Conservation (phyloP, 2,113 vertebrate species). For the Pachycephala philippinensis region DNA sequence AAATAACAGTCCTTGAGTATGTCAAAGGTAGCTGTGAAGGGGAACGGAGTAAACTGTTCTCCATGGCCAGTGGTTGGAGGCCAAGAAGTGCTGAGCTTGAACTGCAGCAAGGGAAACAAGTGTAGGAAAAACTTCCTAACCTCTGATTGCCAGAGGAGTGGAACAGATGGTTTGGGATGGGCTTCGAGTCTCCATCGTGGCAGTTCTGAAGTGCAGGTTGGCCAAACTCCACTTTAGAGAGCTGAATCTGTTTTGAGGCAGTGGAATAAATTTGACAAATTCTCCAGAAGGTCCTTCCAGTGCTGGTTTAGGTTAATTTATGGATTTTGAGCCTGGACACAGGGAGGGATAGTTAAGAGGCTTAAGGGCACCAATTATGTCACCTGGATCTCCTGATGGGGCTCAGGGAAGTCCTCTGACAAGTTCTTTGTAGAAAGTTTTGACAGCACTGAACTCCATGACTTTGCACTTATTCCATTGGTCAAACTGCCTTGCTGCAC, state of each 20-base stretch:
- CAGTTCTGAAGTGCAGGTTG: not conserved
- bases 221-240: not conserved
- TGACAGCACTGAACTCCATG: not conserved
- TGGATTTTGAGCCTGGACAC: not conserved
- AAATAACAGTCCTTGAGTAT: not conserved
- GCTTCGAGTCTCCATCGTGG: not conserved
- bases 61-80: not conserved
- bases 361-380: not conserved
- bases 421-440: not conserved
- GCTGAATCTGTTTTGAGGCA: not conserved
- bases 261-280: conserved; percentile 28
- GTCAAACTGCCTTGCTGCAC: not conserved
- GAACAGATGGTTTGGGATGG: conserved; percentile 20
- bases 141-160: not conserved
- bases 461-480: not conserved
- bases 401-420: not conserved
- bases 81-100: not conserved
- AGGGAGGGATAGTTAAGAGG: not conserved
- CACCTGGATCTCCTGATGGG: not conserved
- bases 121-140: not conserved
- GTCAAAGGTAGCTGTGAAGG: not conserved
- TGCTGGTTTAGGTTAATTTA: not conserved
- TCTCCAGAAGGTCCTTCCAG: not conserved
- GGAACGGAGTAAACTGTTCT: not conserved
- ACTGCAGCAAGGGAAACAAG: not conserved